Percentiles rank a stretch among this genome's conserved stretches.
Conservation (phyloP, 2,797 vertebrate genomes). For the Pipistrellus kuhlii region DNA sequence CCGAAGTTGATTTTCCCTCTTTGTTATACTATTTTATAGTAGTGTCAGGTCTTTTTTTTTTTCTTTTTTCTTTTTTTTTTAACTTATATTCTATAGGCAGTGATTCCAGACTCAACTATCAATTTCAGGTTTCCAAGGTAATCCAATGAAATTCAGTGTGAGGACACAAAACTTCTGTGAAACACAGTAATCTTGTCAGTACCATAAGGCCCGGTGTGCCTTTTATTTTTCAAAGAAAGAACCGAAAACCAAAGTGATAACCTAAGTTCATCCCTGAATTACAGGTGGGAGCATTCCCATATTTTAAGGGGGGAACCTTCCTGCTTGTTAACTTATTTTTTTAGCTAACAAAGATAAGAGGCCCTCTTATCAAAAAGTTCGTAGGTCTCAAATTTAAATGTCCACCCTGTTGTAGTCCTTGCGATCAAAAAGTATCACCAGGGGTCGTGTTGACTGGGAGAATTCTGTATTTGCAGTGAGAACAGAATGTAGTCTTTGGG, state of each 20-base stretch:
- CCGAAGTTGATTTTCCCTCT: not conserved
- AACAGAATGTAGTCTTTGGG: conserved; percentile 66
- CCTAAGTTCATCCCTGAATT: not conserved
- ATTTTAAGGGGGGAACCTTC: not conserved
- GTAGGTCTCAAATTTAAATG: conserved; percentile 24
- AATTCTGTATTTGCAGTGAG: conserved; percentile 50
- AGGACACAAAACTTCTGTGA: not conserved
- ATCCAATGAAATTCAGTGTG: not conserved
- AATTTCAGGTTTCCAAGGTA: conserved; percentile 18
- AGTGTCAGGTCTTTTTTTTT: not conserved
- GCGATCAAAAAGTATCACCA: conserved; percentile 1
- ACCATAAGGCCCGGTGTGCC: not conserved
- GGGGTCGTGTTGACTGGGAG: conserved; percentile 61
- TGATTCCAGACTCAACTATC: not conserved
- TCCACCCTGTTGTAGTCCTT: not conserved
- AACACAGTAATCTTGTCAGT: not conserved
- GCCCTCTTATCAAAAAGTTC: not conserved
- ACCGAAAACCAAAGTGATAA: not conserved
- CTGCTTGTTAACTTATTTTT: conserved; percentile 12
- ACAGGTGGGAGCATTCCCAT: not conserved
- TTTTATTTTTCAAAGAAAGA: conserved; percentile 6
- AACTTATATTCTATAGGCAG: not conserved
- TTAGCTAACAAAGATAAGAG: conserved; percentile 34
- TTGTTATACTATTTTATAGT: not conserved
- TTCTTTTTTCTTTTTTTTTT: not conserved